Percentiles rank a stretch among this genome's conserved stretches.
phyloP scores from a whole-genome alignment of 2,797 vertebrate genomes.

The Microctenopoma stevenorrisi region DNA sequence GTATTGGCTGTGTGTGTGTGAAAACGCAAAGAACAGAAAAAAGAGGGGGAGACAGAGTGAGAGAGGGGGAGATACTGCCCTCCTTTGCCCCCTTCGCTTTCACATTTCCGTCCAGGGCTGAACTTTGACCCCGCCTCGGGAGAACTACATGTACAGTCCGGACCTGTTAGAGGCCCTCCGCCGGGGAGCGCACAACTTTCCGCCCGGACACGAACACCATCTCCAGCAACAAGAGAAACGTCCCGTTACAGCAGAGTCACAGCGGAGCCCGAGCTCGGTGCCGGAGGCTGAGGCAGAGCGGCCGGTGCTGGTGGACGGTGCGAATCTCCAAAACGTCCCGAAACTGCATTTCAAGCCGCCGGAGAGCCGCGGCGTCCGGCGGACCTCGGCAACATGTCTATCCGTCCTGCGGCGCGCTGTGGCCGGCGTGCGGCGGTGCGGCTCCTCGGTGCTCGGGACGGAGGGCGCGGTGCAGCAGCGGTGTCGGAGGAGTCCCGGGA shows the following conservation, averaged over 20 bases:
- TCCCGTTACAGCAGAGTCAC: constrained; percentile 54
- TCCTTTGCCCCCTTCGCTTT: constrained; percentile 90
- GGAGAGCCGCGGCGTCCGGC: constrained; percentile 32
- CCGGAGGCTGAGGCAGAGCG: constrained; percentile 23
- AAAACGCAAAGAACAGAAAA: constrained; percentile 39
- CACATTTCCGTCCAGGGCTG: constrained; percentile 95
- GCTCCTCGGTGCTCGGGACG: constrained; percentile 67
- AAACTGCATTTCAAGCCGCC: constrained; percentile 61
- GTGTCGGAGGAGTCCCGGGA: constrained; percentile 53
- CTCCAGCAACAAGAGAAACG: constrained; percentile 61
- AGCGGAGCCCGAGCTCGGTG: constrained; percentile 17
- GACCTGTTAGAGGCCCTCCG: constrained; percentile 86
- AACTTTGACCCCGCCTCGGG: constrained; percentile 97
- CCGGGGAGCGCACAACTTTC: constrained; percentile 78
- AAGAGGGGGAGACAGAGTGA: neutral
- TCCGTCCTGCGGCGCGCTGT: constrained; percentile 58
- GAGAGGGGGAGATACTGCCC: constrained; percentile 77
- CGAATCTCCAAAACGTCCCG: constrained; percentile 50
- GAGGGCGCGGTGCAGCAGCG: constrained; percentile 46
- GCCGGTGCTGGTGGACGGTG: constrained; percentile 36
- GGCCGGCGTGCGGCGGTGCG: constrained; percentile 63
- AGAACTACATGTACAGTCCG: constrained; percentile 84
- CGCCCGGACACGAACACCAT: constrained; percentile 64
- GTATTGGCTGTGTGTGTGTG: constrained; percentile 39
- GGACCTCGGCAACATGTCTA: constrained; percentile 50